A percentile compares a stretch with the other conserved stretches of the same genome.
phyloP scores from a whole-genome alignment of 2,113 vertebrate genomes.

The Sceloporus undulatus region DNA sequence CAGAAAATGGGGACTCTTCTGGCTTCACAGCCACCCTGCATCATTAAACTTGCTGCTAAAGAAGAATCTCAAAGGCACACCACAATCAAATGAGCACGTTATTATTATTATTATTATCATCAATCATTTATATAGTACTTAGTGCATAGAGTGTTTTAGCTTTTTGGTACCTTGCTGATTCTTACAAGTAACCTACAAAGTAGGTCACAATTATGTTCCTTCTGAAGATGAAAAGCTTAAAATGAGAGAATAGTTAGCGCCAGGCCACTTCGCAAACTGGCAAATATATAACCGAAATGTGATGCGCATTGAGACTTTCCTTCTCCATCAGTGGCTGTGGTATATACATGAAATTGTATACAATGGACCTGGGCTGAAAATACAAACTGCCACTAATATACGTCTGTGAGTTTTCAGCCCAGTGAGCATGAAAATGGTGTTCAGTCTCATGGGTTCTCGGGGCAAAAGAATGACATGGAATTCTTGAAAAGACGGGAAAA shows the following conservation, averaged over 20 bases:
- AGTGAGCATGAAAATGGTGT: not conserved
- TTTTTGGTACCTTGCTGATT: not conserved
- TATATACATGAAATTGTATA: not conserved
- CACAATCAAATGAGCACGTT: not conserved
- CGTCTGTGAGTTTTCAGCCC: not conserved
- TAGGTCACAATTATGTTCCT: not conserved
- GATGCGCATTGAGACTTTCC: not conserved
- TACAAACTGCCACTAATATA: not conserved
- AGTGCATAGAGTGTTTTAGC: not conserved
- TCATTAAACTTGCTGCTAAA: conserved; percentile 3
- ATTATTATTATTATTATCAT: not conserved
- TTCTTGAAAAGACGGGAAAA: not conserved
- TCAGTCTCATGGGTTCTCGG: not conserved
- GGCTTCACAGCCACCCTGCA: not conserved
- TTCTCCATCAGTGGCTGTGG: not conserved
- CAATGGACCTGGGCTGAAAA: not conserved
- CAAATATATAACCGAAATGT: not conserved
- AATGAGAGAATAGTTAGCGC: not conserved
- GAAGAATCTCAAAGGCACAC: conserved; percentile 15
- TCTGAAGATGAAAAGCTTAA: accelerated
- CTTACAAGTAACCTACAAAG: not conserved
- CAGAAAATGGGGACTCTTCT: not conserved
- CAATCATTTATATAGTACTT: conserved; percentile 6
- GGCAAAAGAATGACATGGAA: not conserved
- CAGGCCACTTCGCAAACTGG: accelerated